phyloP scores from a whole-genome alignment of 2,888 invertebrate species.

The Ormyrus pomaceus region DNA sequence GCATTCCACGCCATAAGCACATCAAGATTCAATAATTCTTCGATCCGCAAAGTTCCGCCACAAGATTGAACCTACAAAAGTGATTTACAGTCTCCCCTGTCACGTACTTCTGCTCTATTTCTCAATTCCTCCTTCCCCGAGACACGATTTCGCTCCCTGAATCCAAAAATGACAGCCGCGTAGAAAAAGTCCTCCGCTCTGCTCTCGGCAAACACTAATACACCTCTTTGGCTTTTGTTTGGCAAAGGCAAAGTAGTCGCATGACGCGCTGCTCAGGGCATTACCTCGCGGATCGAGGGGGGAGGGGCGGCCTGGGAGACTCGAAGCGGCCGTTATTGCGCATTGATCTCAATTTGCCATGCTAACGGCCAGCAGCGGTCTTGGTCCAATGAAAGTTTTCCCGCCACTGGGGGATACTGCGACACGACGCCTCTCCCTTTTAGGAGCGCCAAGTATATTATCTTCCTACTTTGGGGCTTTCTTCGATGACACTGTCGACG shows the following conservation, averaged over 20 bases:
- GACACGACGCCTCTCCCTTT: conserved; percentile 4
- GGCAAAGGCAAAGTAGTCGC: conserved; percentile 21
- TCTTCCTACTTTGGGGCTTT: conserved; percentile 19
- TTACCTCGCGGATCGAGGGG: conserved; percentile 2
- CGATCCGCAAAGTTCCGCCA: background rate
- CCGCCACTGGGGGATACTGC: conserved; percentile 25
- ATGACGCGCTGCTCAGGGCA: background rate
- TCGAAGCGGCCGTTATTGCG: conserved; percentile 39
- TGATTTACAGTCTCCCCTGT: conserved; percentile 39
- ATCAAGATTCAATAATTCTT: conserved; percentile 20
- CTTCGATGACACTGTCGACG: conserved; percentile 27
- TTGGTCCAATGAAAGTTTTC: conserved; percentile 43
- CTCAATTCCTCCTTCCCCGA: conserved; percentile 24
- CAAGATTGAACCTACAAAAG: background rate
- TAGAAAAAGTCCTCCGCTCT: conserved; percentile 15
- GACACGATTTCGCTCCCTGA: conserved; percentile 15
- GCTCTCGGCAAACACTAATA: background rate
- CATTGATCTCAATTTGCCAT: conserved; percentile 57
- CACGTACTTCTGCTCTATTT: conserved; percentile 44
- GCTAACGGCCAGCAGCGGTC: conserved; percentile 40
- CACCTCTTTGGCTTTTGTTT: conserved; percentile 27
- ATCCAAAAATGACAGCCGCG: conserved; percentile 21
- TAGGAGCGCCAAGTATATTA: conserved; percentile 14
- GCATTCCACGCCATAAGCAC: too few relatives aligned
- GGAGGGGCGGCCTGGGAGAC: conserved; percentile 19